Evolutionary conservation across 2,113 vertebrate genomes (phyloP), one percentile per base, ranked within the genome.

Genomic region (Malurus cyaneus): DNA sequence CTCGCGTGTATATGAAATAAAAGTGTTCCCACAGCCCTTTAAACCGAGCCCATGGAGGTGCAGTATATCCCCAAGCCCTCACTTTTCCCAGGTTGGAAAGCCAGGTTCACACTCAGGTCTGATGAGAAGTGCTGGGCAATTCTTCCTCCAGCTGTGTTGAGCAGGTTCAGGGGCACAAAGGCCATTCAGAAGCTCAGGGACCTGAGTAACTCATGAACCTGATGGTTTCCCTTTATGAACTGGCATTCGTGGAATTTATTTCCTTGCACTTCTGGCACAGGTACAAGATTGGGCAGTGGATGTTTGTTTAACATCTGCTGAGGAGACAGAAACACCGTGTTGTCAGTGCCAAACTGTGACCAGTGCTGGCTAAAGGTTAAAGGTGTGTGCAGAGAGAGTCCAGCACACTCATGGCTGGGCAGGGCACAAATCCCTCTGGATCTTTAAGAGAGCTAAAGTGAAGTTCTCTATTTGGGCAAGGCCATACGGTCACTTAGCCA

Each of bases 1-100:
- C 26, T 39, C 13, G n/a, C 2, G 0, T 6, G 20, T 8, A 0
- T 9, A 9, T 17, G 18, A 41, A 32, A 17, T 1, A 36, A 5
- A 2, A 7, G 32, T 8, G 17, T 21, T 20, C 52, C 67, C 39
- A 3, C n/a, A 34, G 26, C 8, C 16, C 67, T 18, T 12, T 15
- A 14, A 26, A 24, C 0, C 6, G 7, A 65, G 29, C 31, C 18
- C 0, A 8, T 11, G 72, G 34, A 9, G 6, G 8, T 34, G 53
- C 42, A 29, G 60, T 44, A 5, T 41, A 13, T 14, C 21, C 8
- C 14, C 11, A 6, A n/a, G 6, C 5, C 20, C 54, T 11, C 49
- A 0, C 8, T 52, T 11, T 7, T 32, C 14, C 21, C 14, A 1
- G 14, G 28, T 65, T 10, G 31, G 61, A 39, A 49, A 39, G 26